Evolutionary conservation across 2,888 invertebrate genomes (phyloP), one percentile per base, ranked within the genome.

Genomic region (Brenthis daphne): DNA sequence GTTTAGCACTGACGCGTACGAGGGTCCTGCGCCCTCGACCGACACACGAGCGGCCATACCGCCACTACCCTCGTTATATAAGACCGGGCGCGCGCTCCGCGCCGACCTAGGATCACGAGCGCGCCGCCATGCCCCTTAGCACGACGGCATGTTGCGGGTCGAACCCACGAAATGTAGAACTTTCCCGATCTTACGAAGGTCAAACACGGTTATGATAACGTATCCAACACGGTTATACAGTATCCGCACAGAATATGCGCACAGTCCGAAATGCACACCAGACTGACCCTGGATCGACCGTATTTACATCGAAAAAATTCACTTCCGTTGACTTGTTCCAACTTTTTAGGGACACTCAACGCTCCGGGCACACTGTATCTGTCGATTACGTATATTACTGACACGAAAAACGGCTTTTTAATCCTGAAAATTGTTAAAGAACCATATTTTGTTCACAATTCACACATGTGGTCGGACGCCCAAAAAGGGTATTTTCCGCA

Each of bases 1-100:
- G 92, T 95, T 95, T 82, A 95, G 93, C 82, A 96, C 95, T 76
- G 95, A 95, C 77, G 96, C 96, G 88, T 96, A 96, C 67, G 96
- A 96, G 80, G 95, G 94, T 79, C 95, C 95, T 75, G 94, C 92
- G 84, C 85, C 90, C 90, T 92, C 90, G 77, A 87, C 87, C 80
- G 90, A 90, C 82, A 90, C 90, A 81, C 92, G 89, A 79, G 94
- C 90, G 83, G 94, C 94, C 88, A 94, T 94, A 77, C 94, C 87
- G 78, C 89, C 83, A 91, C 93, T 76, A 87, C 86, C 82, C 92
- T 83, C 82, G 90, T 91, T 92, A 92, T 92, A 84, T 92, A 92
- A 92, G 90, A 81, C 83, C 86, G 86, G 90, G 90, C 92, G 92
- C 92, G 91, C 92, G 90, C 88, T 91, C 90, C 91, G 92, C 91